Evolutionary conservation across 2,888 invertebrate species (phyloP).

Genomic region (Erpobdella octoculata): DNA sequence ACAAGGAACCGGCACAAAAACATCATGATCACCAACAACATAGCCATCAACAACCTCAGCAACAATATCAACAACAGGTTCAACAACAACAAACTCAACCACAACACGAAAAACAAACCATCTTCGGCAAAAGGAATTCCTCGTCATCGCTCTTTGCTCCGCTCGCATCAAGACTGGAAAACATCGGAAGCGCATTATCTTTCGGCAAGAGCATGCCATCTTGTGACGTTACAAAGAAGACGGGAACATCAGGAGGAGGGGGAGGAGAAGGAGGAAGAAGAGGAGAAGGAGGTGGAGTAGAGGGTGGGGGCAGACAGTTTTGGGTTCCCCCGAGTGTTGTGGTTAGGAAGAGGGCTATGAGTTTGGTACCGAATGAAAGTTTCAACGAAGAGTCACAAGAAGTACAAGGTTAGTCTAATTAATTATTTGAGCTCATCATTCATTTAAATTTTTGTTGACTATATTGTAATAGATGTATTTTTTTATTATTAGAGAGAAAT

Average conservation of each 20-base stretch:
- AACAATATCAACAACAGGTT: constrained; percentile 1
- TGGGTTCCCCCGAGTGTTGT: constrained; percentile 5
- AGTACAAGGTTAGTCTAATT: no score
- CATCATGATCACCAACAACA: neutral
- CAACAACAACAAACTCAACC: constrained; percentile 3
- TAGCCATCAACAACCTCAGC: neutral
- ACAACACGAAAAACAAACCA: constrained; percentile 2
- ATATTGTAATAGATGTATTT: no score
- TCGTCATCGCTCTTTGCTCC: constrained; percentile 17
- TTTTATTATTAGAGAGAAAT: no score
- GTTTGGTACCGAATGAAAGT: neutral
- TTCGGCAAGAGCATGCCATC: neutral
- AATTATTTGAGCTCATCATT: no score
- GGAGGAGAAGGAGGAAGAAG: no score
- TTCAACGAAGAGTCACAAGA: neutral
- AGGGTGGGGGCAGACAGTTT: neutral
- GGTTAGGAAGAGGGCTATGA: constrained; percentile 7
- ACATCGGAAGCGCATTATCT: neutral
- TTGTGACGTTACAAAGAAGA: no score
- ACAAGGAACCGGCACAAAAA: neutral
- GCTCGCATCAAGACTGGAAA: constrained; percentile 6
- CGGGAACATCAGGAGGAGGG: neutral
- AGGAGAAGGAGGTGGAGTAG: neutral
- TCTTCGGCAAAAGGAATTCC: neutral
- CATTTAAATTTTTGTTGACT: no score